A percentile compares a stretch with the other conserved stretches of the same genome.
Evolutionary conservation across 2,888 invertebrate species (phyloP).

Genomic region (Sarcophaga rosellei): DNA sequence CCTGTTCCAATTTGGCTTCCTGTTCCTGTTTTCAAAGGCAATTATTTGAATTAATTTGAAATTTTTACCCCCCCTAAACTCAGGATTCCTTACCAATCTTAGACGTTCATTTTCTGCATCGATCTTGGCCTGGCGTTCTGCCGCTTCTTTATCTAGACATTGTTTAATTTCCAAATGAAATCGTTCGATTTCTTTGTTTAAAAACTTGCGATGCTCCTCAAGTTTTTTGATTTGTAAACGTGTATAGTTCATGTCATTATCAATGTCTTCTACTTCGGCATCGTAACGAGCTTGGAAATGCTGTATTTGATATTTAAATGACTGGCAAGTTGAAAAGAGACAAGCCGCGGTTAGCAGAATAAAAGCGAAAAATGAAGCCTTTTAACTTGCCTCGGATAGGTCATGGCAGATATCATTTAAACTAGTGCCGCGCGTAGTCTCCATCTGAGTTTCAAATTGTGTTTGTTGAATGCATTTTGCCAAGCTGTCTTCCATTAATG

Average conservation of each 20-base stretch:
- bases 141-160: slow-evolving; percentile 32
- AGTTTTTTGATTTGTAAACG: slow-evolving; percentile 35
- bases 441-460: not conserved
- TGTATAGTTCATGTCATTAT: slow-evolving; percentile 49
- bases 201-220: slow-evolving; percentile 12
- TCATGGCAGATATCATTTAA: slow-evolving; percentile 44
- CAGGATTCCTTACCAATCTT: not conserved
- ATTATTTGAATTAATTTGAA: not conserved
- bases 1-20: not conserved
- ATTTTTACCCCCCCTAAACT: too few species aligned
- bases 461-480: not conserved
- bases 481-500: not conserved
- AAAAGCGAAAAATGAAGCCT: not conserved
- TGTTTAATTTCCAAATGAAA: slow-evolving; percentile 46
- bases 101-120: not conserved
- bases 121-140: not conserved
- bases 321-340: slow-evolving; percentile 1
- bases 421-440: slow-evolving; percentile 28
- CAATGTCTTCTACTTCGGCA: slow-evolving; percentile 28
- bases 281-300: slow-evolving; percentile 45
- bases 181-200: slow-evolving; percentile 29
- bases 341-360: not conserved
- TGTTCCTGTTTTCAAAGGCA: slow-evolving; percentile 1
- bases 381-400: not conserved
- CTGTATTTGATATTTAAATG: slow-evolving; percentile 36